Conservation (phyloP, 2,113 vertebrate genomes). For the Leptosomus discolor region DNA sequence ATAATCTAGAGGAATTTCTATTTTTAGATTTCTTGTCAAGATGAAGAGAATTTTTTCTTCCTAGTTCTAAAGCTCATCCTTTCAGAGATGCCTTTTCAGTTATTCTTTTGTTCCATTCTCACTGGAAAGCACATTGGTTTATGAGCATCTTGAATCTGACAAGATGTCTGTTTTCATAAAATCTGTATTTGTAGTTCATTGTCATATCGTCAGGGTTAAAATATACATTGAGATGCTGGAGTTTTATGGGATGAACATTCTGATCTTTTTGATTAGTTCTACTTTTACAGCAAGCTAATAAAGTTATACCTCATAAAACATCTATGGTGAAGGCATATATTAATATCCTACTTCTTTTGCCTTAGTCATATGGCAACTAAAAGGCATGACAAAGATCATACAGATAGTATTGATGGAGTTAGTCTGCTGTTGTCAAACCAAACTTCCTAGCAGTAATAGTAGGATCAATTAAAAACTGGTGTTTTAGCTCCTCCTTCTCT, state of each 20-base stretch:
- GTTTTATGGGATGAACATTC: background rate
- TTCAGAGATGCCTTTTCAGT: background rate
- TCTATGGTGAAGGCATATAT: background rate
- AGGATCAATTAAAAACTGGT: background rate
- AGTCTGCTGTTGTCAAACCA: background rate
- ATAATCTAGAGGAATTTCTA: background rate
- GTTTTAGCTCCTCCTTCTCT: background rate
- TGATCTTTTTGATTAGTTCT: background rate
- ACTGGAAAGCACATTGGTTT: background rate
- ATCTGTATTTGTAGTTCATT: background rate
- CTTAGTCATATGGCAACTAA: background rate
- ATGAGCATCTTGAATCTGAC: background rate
- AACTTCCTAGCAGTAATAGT: background rate
- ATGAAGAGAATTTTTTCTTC: background rate
- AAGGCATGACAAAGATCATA: background rate
- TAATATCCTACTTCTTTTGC: background rate
- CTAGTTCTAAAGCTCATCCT: background rate
- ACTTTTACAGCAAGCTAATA: background rate
- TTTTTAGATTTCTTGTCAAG: slow-evolving; percentile 3
- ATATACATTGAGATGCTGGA: background rate
- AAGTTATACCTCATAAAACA: background rate
- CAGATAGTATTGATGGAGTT: background rate
- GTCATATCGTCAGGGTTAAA: background rate
- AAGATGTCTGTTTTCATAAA: background rate
- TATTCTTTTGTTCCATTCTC: background rate